Evolutionary conservation across 2,888 invertebrate species (phyloP), one percentile per base, ranked within the genome.

Genomic region (Hipparchia semele): DNA sequence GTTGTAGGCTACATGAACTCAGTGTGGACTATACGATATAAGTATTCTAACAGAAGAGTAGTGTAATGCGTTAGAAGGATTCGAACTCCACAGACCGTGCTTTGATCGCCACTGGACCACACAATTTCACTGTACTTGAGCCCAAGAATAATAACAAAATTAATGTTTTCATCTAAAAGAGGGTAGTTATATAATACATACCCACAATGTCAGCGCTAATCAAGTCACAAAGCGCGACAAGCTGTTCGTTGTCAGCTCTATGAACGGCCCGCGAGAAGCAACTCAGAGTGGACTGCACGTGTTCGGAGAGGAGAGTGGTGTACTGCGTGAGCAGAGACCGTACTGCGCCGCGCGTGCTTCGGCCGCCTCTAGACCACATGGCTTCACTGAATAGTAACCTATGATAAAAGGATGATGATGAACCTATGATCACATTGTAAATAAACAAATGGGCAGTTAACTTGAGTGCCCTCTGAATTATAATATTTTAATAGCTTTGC

Each of bases 301-400:
- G 92, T 2, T 90, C 89, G 0, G 91, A 85, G 2, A 94, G 77
- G 12, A 94, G 76, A 1, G 85, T 76, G 1, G 84, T 84, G 80
- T 94, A 94, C 69, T 92, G 90, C 0, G 89, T 86, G 58, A 94
- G 79, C 0, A 94, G 81, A 0, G 86, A 84, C 0, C 87, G 85
- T 7, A 91, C 94, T 0, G 90, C 92, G 39, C 90, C 90, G 8
- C 94, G 86, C 0, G 90, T 86, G 58, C 86, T 83, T 0, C 90
- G 86, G 0, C 91, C 92, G 23, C 93, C 93, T 2, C 92, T 87
- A 0, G 83, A 80, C 91, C 92, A 92, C 92, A 92, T 92, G 51
- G 91, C 91, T 79, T 94, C 94, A 76, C 92, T 90, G 79, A 94
- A 92, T 62, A 94, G 74, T 70, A 94, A 77, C 75, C 94, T 94